A percentile compares a stretch with the other conserved stretches of the same genome.
phyloP scores from a whole-genome alignment of 2,888 invertebrate species.

The Coelopa pilipes region DNA sequence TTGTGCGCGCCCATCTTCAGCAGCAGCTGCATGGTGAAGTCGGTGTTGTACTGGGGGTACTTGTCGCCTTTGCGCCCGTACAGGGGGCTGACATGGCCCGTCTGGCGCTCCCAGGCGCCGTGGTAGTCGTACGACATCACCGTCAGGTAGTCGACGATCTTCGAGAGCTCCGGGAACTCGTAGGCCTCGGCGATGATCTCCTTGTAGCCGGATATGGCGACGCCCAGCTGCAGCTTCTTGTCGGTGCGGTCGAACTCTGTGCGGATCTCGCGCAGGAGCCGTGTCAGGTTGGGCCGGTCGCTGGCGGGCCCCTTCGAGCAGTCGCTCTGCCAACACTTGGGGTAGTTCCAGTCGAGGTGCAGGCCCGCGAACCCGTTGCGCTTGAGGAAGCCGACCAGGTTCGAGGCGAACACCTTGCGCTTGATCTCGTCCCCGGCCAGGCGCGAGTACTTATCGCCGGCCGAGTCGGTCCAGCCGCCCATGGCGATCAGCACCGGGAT shows the following conservation, averaged over 20 bases:
- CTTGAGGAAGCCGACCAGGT: slow-evolving; percentile 77
- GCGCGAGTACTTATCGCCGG: slow-evolving; percentile 86
- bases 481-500: slow-evolving; percentile 79
- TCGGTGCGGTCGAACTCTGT: slow-evolving; percentile 57
- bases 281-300: slow-evolving; percentile 82
- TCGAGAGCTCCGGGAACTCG: slow-evolving; percentile 77
- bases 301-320: slow-evolving; percentile 83
- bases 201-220: slow-evolving; percentile 89
- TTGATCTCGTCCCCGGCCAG: slow-evolving; percentile 76
- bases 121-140: slow-evolving; percentile 92
- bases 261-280: slow-evolving; percentile 74
- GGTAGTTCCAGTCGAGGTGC: slow-evolving; percentile 95
- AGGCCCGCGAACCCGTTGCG: slow-evolving; percentile 85
- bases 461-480: slow-evolving; percentile 96
- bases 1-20: slow-evolving; percentile 79
- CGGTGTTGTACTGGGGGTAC: slow-evolving; percentile 81
- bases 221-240: slow-evolving; percentile 77
- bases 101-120: slow-evolving; percentile 85
- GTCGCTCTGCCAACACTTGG: slow-evolving; percentile 92
- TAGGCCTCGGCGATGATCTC: slow-evolving; percentile 90
- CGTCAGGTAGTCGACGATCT: slow-evolving; percentile 80
- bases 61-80: slow-evolving; percentile 74
- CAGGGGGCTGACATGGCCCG: slow-evolving; percentile 85
- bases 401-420: slow-evolving; percentile 77
- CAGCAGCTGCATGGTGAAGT: slow-evolving; percentile 83